Evolutionary conservation across 2,113 vertebrate species (phyloP).

Genomic region (Phylloscopus trochiloides): DNA sequence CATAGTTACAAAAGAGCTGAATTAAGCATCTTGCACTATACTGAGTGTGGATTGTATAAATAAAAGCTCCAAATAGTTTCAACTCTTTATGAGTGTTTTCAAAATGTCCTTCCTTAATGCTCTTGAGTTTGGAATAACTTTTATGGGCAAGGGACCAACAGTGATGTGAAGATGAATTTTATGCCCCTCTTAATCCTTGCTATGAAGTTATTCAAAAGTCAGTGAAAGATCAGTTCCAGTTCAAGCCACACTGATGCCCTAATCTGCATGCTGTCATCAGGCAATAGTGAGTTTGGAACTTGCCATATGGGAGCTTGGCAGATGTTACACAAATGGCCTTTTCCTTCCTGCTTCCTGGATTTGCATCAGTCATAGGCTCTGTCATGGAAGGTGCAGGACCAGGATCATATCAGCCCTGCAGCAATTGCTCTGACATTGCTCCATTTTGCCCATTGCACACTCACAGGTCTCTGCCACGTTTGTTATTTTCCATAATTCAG

Average conservation of each 20-base stretch:
- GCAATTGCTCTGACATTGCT: neutral
- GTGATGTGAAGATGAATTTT: constrained; percentile 54
- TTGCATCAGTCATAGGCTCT: neutral
- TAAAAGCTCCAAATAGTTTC: constrained; percentile 7
- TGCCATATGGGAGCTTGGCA: constrained; percentile 45
- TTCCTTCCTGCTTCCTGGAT: constrained; percentile 41
- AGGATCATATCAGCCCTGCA: neutral
- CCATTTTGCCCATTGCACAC: neutral
- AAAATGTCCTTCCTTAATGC: constrained; percentile 18
- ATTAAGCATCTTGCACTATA: neutral
- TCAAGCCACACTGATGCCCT: constrained; percentile 48
- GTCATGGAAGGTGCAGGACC: neutral
- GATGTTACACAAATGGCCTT: constrained; percentile 45
- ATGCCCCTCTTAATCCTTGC: neutral
- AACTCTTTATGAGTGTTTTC: constrained; percentile 3
- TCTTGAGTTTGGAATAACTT: constrained; percentile 44
- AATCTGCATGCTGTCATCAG: constrained; percentile 62
- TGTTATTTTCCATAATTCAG: neutral
- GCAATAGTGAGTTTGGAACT: constrained; percentile 45
- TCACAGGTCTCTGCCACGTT: neutral
- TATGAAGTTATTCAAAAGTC: constrained; percentile 52
- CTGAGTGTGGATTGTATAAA: neutral
- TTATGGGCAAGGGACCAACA: neutral
- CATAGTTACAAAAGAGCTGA: neutral
- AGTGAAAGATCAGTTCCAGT: constrained; percentile 62